Percentiles rank a stretch among this genome's conserved stretches.
Conservation (phyloP, 2,797 vertebrate genomes). For the Acrossocheilus fasciatus region DNA sequence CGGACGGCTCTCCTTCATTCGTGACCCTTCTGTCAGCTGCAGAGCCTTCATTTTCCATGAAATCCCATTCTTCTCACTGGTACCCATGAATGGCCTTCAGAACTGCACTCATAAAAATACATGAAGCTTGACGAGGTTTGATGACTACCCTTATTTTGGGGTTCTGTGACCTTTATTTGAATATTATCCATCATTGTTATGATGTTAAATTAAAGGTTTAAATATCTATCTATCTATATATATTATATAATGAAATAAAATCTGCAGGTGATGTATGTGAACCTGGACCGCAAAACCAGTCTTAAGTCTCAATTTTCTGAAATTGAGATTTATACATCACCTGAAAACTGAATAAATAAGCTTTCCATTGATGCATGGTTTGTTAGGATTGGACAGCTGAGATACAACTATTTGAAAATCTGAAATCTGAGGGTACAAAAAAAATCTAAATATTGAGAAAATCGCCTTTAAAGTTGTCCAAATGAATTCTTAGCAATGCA, state of each 20-base stretch:
- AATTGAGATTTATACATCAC: too few species aligned
- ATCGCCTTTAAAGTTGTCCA: too few species aligned
- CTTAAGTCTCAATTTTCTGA: too few species aligned
- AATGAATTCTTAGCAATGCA: too few species aligned
- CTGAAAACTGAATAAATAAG: too few species aligned
- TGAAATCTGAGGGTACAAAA: too few species aligned
- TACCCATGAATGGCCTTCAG: constrained; percentile 49
- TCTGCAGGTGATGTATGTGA: not conserved
- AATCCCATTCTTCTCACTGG: constrained; percentile 59
- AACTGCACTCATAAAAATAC: constrained; percentile 47
- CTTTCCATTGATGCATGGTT: too few species aligned
- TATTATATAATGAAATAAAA: not conserved
- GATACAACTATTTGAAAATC: too few species aligned
- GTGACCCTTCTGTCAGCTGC: constrained; percentile 48
- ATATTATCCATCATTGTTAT: not conserved
- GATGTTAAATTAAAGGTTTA: not conserved
- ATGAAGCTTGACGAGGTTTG: constrained; percentile 43
- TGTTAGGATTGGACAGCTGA: too few species aligned
- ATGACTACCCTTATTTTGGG: constrained; percentile 16
- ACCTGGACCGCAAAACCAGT: too few species aligned
- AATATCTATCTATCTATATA: not conserved
- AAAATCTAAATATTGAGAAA: too few species aligned
- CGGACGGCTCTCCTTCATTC: not conserved
- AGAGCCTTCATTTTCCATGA: constrained; percentile 53
- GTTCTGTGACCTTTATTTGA: constrained; percentile 48